These are phyloP conservation scores for Platynereis dumerilii DNA, from an alignment of 2,888 invertebrate species.

Conservation along the genomic window DNA sequence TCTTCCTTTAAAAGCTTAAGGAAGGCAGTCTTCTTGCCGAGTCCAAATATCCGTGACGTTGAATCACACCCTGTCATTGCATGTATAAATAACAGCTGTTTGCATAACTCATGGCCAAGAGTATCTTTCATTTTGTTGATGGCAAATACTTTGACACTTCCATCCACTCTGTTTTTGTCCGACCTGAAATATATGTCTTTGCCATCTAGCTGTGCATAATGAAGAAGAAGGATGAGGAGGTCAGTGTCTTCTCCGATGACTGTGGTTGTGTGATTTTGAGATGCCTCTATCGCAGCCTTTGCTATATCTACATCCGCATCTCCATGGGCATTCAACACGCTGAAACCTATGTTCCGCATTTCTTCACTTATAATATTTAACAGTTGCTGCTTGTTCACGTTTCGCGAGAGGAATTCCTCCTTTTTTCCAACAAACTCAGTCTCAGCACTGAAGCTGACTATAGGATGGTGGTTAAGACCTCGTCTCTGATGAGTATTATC, in stretches of 20 bases:
- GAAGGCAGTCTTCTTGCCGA: constrained; percentile 1
- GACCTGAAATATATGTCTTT: neutral
- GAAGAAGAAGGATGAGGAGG: constrained; percentile 38
- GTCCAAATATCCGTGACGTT: neutral
- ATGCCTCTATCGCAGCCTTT: constrained; percentile 33
- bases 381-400: constrained; percentile 41
- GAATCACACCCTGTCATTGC: constrained; percentile 9
- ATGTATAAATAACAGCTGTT: neutral
- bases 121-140: neutral
- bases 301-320: constrained; percentile 44
- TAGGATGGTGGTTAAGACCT: constrained; percentile 28
- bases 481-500: constrained; percentile 39
- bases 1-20: too few species aligned
- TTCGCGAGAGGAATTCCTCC: constrained; percentile 39
- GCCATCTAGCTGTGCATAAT: constrained; percentile 6
- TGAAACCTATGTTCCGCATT: constrained; percentile 21
- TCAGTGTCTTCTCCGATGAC: constrained; percentile 46
- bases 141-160: too few species aligned
- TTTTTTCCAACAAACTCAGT: constrained; percentile 37
- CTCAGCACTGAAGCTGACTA: constrained; percentile 30
- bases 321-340: constrained; percentile 32
- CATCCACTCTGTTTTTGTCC: too few species aligned
- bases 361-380: constrained; percentile 31
- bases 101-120: neutral
- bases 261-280: constrained; percentile 14